Conservation (phyloP, 1,140 invertebrate genomes). For the Drosophila chauvacae region DNA sequence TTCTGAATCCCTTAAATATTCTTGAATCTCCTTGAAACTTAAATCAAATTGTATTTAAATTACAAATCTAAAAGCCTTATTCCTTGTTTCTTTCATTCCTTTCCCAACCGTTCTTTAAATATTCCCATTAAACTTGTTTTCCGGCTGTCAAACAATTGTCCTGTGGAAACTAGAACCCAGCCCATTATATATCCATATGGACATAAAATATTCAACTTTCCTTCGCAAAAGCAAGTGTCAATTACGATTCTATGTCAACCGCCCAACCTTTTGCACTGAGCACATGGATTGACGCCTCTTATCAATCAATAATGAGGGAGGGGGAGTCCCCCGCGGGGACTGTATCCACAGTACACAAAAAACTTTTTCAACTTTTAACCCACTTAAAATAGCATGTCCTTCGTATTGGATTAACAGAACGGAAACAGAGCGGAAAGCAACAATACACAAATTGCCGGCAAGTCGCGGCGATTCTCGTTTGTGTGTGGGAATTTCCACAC, state of each 20-base stretch:
- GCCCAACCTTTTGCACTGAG: not conserved
- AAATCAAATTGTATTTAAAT: too few relatives aligned
- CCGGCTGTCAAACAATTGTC: not conserved
- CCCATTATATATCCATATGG: not conserved
- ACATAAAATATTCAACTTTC: conserved; percentile 19
- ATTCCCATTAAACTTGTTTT: not conserved
- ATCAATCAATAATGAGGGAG: conserved; percentile 68
- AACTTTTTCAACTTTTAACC: conserved; percentile 81
- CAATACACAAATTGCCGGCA: conserved; percentile 37
- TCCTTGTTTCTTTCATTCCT: too few relatives aligned
- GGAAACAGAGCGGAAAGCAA: not conserved
- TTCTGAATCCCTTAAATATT: not conserved
- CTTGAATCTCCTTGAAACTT: too few relatives aligned
- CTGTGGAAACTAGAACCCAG: not conserved
- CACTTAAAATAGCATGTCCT: conserved; percentile 83
- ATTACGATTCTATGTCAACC: conserved; percentile 37
- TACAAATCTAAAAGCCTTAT: too few relatives aligned
- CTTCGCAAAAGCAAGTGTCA: conserved; percentile 9
- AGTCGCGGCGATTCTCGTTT: conserved; percentile 17
- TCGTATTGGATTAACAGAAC: conserved; percentile 70
- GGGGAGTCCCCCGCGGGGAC: not conserved
- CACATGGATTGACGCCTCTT: conserved; percentile 40
- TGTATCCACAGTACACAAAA: conserved; percentile 49
- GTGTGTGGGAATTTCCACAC: conserved; percentile 72
- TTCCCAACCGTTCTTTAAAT: not conserved